Conservation (phyloP, 2,888 invertebrate genomes). For the Podabrus alpinus region DNA sequence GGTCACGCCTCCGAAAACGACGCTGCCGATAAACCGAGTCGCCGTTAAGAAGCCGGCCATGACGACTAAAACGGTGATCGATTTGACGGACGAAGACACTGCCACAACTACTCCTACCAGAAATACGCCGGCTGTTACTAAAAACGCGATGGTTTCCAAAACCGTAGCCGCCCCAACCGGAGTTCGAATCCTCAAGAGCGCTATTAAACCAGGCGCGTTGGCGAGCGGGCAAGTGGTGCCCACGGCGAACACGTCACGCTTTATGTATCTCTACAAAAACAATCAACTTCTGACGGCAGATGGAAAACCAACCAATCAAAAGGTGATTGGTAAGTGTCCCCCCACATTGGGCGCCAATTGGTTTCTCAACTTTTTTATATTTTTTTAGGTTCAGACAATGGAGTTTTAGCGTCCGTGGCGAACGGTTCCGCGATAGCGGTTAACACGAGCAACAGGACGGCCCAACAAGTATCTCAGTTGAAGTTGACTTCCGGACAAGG, state of each 20-base stretch:
- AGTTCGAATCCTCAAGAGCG: not conserved
- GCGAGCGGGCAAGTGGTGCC: not conserved
- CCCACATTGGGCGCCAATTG: not conserved
- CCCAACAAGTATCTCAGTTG: conserved; percentile 21
- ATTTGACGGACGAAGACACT: conserved; percentile 76
- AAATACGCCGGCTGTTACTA: conserved; percentile 25
- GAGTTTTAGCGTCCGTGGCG: conserved; percentile 8
- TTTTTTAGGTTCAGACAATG: conserved; percentile 28
- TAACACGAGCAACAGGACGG: conserved; percentile 7
- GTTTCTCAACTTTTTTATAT: not conserved
- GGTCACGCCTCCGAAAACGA: not conserved
- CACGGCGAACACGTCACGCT: not conserved
- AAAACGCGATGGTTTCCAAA: not conserved
- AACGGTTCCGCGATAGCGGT: conserved; percentile 14
- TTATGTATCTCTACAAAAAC: not conserved
- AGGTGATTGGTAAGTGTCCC: not conserved
- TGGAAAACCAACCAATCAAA: not conserved
- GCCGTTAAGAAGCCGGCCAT: not conserved
- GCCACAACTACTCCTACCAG: not conserved
- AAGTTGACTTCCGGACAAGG: conserved; percentile 18
- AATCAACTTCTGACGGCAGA: not conserved
- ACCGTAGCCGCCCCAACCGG: not conserved
- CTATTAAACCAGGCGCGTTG: not conserved
- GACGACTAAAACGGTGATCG: conserved; percentile 60
- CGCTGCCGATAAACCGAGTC: not conserved